Percentiles rank a stretch among this genome's conserved stretches.
phyloP scores from a whole-genome alignment of 1,140 invertebrate genomes.

The Pectinophora gossypiella region DNA sequence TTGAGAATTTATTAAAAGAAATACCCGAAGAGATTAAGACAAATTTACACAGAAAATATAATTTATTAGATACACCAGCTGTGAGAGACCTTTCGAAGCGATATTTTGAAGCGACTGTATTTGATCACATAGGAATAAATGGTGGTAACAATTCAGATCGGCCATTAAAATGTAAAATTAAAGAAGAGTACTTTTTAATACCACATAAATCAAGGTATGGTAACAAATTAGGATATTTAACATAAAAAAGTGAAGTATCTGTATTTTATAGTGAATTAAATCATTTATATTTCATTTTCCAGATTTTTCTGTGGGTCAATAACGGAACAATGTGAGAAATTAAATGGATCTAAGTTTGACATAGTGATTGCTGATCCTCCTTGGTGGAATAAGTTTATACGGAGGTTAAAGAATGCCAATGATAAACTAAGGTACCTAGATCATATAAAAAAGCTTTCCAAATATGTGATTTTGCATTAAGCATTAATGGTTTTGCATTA shows the following conservation, averaged over 20 bases:
- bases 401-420: slow-evolving; percentile 82
- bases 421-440: slow-evolving; percentile 76
- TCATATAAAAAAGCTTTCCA: too few species aligned
- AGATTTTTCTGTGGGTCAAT: slow-evolving; percentile 64
- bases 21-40: slow-evolving; percentile 24
- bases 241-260: neutral
- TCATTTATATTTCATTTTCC: slow-evolving; percentile 15
- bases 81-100: slow-evolving; percentile 40
- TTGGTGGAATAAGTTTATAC: slow-evolving; percentile 95
- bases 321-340: slow-evolving; percentile 43
- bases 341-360: slow-evolving; percentile 78
- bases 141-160: slow-evolving; percentile 50
- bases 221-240: too few species aligned
- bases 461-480: too few species aligned
- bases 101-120: slow-evolving; percentile 43
- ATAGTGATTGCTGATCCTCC: slow-evolving; percentile 93
- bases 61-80: slow-evolving; percentile 23
- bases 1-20: slow-evolving; percentile 26
- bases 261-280: neutral
- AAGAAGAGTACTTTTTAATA: slow-evolving; percentile 46
- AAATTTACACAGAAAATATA: slow-evolving; percentile 20
- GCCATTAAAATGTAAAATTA: slow-evolving; percentile 42
- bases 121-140: slow-evolving; percentile 33
- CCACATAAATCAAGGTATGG: slow-evolving; percentile 57
- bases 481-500: too few species aligned